Evolutionary conservation across 1,140 invertebrate genomes (phyloP), one percentile per base, ranked within the genome.

Genomic region (Megalonaias nervosa): DNA sequence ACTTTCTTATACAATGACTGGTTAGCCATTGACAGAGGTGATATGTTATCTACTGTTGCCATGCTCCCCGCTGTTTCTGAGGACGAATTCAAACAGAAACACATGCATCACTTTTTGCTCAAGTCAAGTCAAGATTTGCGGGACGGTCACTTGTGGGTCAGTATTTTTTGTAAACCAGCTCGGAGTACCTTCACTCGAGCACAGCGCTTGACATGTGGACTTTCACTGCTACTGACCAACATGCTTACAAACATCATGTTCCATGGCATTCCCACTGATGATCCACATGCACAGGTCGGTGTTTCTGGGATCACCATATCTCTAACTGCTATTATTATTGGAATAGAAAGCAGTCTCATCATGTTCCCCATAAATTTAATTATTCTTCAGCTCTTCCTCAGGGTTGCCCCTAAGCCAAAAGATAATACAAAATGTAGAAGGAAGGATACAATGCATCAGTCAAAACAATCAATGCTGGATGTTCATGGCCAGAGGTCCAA

Each of bases 241-340:
- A 88, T 89, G 87, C 66, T 89, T 62, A 75, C 84, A 3, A 89
- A 83, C 66, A 81, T 90, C 14, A 85, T 89, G 84, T 90, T 89
- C 67, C 87, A 88, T 66, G 87, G 85, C 13, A 70, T 87, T 14
- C 83, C 84, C 0, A 82, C 83, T n/a, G 81, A 83, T 57, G 78
- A 84, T 60, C 82, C 84, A 1, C 71, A 61, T 17, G 81, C 84
- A 21, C 84, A 85, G 64, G 64, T 81, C 2, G 60, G 48, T 17
- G 59, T 67, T 14, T n/a, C 59, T 13, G 72, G 81, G 15, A 48
- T 84, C 13, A 48, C 64, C 0, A 66, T 86, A 1, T 85, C 83
- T 38, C 38, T 84, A 15, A 70, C 71, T 19, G 77, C 79, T 48
- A 70, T 88, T 26, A 56, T 84, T 6, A 84, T 87, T 67, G 86